Conservation (phyloP, 2,888 invertebrate genomes). For the Dolichopus griseipennis region DNA sequence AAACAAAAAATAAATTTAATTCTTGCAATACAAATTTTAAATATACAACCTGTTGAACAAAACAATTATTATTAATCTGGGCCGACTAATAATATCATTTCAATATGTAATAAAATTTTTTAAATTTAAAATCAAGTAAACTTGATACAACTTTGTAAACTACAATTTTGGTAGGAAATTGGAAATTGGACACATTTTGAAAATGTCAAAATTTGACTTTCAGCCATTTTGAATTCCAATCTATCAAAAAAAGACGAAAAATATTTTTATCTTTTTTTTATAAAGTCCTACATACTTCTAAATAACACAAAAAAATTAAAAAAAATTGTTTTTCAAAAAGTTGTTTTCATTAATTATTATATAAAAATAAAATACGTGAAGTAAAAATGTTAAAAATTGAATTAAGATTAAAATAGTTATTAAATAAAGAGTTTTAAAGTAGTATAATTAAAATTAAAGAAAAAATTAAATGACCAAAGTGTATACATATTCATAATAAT, state of each 20-base stretch:
- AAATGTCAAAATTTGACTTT: not conserved
- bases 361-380: not conserved
- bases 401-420: not conserved
- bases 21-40: too few species aligned
- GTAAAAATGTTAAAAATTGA: not conserved
- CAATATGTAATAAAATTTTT: too few species aligned
- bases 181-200: too few species aligned
- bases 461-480: too few species aligned
- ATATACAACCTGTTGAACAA: too few species aligned
- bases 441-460: not conserved
- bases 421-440: not conserved
- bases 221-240: constrained; percentile 1
- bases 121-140: too few species aligned
- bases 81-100: too few species aligned
- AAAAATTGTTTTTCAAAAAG: not conserved
- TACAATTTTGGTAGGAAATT: too few species aligned
- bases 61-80: too few species aligned
- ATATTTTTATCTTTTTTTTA: constrained; percentile 3
- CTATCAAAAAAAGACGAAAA: constrained; percentile 3
- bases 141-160: too few species aligned
- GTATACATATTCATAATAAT: too few species aligned
- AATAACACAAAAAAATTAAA: not conserved
- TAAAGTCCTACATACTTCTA: not conserved
- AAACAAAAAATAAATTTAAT: too few species aligned
- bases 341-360: not conserved